Conservation (phyloP, 1,140 invertebrate species). For the Cydia splendana region DNA sequence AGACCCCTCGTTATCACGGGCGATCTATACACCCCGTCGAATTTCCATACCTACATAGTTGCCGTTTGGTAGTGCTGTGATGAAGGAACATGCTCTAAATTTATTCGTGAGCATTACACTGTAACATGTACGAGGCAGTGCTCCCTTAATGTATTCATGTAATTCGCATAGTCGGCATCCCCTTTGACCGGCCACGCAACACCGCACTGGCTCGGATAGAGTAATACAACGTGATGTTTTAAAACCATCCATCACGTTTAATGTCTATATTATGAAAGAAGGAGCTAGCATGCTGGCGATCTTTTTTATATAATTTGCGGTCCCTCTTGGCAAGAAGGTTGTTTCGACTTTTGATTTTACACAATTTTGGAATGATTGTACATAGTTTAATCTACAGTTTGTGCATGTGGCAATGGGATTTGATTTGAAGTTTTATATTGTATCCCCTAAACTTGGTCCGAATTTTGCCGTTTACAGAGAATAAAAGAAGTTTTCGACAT, state of each 20-base stretch:
- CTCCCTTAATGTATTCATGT: slow-evolving; percentile 79
- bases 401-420: too few relatives aligned
- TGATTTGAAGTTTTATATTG: too few relatives aligned
- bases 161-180: slow-evolving; percentile 78
- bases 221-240: slow-evolving; percentile 78
- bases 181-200: slow-evolving; percentile 79
- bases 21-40: slow-evolving; percentile 46
- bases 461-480: too few relatives aligned
- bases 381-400: too few relatives aligned
- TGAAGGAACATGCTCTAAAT: slow-evolving; percentile 74
- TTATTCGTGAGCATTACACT: slow-evolving; percentile 77
- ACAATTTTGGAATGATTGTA: neutral
- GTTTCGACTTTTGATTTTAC: neutral
- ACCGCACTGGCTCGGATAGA: slow-evolving; percentile 70
- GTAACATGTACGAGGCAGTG: slow-evolving; percentile 73
- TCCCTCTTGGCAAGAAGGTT: slow-evolving; percentile 31
- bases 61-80: slow-evolving; percentile 63
- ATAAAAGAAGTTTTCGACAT: too few relatives aligned
- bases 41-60: slow-evolving; percentile 68
- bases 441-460: too few relatives aligned
- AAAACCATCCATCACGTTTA: slow-evolving; percentile 79
- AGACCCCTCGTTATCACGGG: slow-evolving; percentile 35
- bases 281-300: slow-evolving; percentile 56
- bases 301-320: slow-evolving; percentile 49
- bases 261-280: slow-evolving; percentile 76